These are phyloP conservation scores for Hermaeophaga mercurialis DNA, from an alignment of 2,888 invertebrate species.

Conservation along the genomic window DNA sequence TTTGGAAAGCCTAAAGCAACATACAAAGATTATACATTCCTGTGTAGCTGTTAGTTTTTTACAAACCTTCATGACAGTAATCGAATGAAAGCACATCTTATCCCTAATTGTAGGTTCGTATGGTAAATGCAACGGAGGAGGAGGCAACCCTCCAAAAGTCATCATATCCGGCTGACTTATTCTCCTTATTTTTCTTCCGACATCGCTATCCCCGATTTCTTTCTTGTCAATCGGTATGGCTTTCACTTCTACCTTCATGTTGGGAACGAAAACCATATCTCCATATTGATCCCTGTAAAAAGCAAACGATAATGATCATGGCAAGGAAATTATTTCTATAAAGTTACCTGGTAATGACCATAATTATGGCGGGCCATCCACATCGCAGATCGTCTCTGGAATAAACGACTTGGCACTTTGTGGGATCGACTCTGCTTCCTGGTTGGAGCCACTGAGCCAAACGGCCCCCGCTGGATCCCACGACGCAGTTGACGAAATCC, in stretches of 20 bases:
- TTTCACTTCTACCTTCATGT: slow-evolving; percentile 82
- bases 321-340: background rate
- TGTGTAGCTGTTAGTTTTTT: background rate
- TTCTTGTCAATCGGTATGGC: slow-evolving; percentile 74
- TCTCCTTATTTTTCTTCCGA: slow-evolving; percentile 63
- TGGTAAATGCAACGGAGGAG: slow-evolving; percentile 69
- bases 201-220: slow-evolving; percentile 66
- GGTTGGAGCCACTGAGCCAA: slow-evolving; percentile 95
- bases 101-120: slow-evolving; percentile 89
- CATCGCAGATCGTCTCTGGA: slow-evolving; percentile 74
- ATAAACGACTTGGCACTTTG: slow-evolving; percentile 82
- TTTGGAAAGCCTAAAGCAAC: slow-evolving; percentile 75
- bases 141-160: slow-evolving; percentile 68
- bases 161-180: slow-evolving; percentile 63
- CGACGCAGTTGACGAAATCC: slow-evolving; percentile 87
- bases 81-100: slow-evolving; percentile 91
- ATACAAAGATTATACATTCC: background rate
- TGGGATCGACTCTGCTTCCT: slow-evolving; percentile 87
- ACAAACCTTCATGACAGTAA: slow-evolving; percentile 87
- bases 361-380: slow-evolving; percentile 84
- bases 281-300: slow-evolving; percentile 80
- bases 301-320: background rate
- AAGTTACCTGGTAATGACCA: slow-evolving; percentile 50
- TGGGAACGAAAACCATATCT: slow-evolving; percentile 81
- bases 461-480: slow-evolving; percentile 84